phyloP scores from a whole-genome alignment of 2,113 vertebrate species.

The Melanerpes aurifrons region DNA sequence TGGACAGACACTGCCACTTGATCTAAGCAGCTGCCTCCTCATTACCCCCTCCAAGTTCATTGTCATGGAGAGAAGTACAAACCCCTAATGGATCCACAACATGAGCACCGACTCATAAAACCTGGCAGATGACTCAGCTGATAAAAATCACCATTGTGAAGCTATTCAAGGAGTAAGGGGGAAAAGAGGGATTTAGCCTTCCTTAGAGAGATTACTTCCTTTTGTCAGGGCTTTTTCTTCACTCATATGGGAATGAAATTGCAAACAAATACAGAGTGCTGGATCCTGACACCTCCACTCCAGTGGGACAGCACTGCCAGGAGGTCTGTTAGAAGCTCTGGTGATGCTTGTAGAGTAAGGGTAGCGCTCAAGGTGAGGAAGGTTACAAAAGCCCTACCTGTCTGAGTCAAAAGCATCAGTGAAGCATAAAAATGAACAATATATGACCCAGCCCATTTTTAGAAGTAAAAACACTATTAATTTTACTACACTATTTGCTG shows the following conservation, averaged over 20 bases:
- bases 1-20: constrained; percentile 48
- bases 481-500: neutral
- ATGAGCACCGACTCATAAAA: neutral
- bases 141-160: constrained; percentile 58
- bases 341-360: neutral
- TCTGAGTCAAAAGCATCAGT: neutral
- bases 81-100: constrained; percentile 45
- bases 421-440: neutral
- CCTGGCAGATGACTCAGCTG: constrained; percentile 51
- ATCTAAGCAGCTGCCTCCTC: constrained; percentile 51
- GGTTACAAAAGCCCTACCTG: neutral
- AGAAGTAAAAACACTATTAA: neutral
- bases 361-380: neutral
- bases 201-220: constrained; percentile 32
- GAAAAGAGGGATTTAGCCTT: neutral
- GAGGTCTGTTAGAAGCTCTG: neutral
- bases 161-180: neutral
- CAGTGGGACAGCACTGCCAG: neutral
- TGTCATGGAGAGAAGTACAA: constrained; percentile 49
- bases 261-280: neutral
- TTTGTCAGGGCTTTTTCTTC: constrained; percentile 15
- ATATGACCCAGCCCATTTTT: neutral
- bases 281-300: neutral
- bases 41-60: constrained; percentile 16
- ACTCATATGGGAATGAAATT: constrained; percentile 3